Base-by-base conservation (phyloP, 2,113 vertebrate species). In the Acrocephalus kingi region DNA sequence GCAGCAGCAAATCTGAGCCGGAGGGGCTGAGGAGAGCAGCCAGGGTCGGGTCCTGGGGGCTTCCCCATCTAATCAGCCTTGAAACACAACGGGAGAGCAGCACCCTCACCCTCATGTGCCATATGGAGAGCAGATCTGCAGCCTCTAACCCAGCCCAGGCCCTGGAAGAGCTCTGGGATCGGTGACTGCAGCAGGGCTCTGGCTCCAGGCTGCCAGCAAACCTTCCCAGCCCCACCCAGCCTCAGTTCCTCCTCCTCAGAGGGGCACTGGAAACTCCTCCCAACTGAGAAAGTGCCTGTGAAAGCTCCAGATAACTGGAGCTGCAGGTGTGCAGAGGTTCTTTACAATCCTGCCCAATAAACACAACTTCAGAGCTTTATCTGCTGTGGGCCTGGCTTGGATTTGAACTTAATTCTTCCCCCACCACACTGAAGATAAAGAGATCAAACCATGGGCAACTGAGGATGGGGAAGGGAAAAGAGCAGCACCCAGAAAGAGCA, bases 121-220 rank as follows among this genome's bases (percentile, higher is more conserved):
- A 88, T 81, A 37, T 90, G 90, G 96, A 95, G 27, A 63, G 88
- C 83, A 96, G 85, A 86, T 90, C 27, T 64, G 76, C 88, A 92
- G 76, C 87, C 92, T 90, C 94, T 72, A 75, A 95, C 78, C 90
- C 90, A 78, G 73, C 94, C 15, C 88, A 91, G 25, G 5, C 87
- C 13, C 87, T 35, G 23, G 10, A 87, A 74, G 85, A 75, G 58
- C 74, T 10, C 67, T 74, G 15, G 92, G 85, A 46, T 18, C 13
- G 45, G 59, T 63, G 67, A 33, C 58, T 51, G 30, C 62, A 88
- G 84, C 67, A 8, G 31, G 78, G 84, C 46, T 35, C 16, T 0
- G 0, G 48, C 67, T 46, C 39, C 37, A 27, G 86, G 1, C 7
- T 27, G 43, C n/a, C 16, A 67, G 52, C 15, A 51, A 48, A 74